These are phyloP conservation scores for Psittacula derbiana DNA, from an alignment of 2,797 vertebrate species.

Conservation along the genomic window DNA sequence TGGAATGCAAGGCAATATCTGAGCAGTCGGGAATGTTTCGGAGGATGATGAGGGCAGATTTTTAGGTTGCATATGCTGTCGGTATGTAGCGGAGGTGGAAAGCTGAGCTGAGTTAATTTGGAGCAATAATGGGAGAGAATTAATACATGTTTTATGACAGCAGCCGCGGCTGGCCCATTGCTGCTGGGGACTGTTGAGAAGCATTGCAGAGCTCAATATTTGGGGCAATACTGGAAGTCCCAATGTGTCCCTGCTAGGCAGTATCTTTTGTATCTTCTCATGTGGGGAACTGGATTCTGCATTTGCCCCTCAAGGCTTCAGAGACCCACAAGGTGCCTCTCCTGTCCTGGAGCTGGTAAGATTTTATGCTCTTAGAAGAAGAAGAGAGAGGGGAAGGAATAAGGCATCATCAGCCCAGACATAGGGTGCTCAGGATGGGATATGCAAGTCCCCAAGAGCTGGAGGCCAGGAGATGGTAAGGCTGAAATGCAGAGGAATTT, in stretches of 20 bases:
- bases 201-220: background rate
- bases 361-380: background rate
- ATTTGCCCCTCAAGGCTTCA: accelerated
- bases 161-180: accelerated
- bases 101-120: background rate
- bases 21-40: conserved; percentile 7
- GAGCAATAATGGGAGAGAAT: background rate
- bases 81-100: background rate
- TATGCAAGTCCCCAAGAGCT: background rate
- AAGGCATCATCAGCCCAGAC: background rate
- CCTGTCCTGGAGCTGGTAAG: background rate
- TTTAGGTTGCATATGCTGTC: background rate
- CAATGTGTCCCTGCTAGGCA: background rate
- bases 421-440: accelerated
- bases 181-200: background rate
- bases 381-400: background rate
- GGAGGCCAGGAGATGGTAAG: background rate
- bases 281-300: background rate
- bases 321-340: background rate
- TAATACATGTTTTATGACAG: background rate
- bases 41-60: conserved; percentile 12
- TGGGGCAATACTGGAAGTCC: accelerated
- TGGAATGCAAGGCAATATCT: background rate
- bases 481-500: background rate
- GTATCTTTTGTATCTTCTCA: background rate